phyloP scores from a whole-genome alignment of 2,888 invertebrate species.

The Scelioninae gen. 1 region DNA sequence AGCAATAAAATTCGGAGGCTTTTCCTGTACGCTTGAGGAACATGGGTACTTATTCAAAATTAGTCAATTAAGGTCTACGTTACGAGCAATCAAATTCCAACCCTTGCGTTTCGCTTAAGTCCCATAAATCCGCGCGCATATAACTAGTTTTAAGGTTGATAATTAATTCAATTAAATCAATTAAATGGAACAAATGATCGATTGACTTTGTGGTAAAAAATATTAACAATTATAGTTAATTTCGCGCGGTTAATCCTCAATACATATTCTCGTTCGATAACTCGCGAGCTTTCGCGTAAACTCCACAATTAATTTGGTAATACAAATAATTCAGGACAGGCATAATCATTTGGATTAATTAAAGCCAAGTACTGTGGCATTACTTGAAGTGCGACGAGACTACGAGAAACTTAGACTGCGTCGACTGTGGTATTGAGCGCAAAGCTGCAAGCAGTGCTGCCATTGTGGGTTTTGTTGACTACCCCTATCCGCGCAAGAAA shows the following conservation, averaged over 20 bases:
- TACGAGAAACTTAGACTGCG: conserved; percentile 66
- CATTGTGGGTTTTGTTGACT: conserved; percentile 61
- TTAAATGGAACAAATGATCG: neutral
- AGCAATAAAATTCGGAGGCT: neutral
- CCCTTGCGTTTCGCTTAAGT: neutral
- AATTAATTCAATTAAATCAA: neutral
- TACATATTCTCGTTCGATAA: conserved; percentile 34
- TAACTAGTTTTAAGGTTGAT: neutral
- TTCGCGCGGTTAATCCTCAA: conserved; percentile 6
- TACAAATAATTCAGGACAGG: conserved; percentile 77
- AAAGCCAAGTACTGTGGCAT: conserved; percentile 75
- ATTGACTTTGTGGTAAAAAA: neutral
- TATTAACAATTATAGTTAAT: conserved; percentile 2
- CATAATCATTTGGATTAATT: conserved; percentile 82
- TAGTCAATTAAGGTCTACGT: conserved; percentile 20
- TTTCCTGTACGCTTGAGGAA: neutral
- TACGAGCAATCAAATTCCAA: conserved; percentile 30
- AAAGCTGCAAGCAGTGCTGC: conserved; percentile 61
- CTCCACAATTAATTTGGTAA: conserved; percentile 80
- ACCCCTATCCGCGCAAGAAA: conserved; percentile 34
- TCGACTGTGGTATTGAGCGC: conserved; percentile 60
- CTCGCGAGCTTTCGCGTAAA: conserved; percentile 45
- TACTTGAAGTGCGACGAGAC: conserved; percentile 71
- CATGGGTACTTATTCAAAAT: conserved; percentile 13
- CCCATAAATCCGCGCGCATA: conserved; percentile 5